phyloP scores from a whole-genome alignment of 1,140 invertebrate species.

The Carcinoscorpius rotundicauda region DNA sequence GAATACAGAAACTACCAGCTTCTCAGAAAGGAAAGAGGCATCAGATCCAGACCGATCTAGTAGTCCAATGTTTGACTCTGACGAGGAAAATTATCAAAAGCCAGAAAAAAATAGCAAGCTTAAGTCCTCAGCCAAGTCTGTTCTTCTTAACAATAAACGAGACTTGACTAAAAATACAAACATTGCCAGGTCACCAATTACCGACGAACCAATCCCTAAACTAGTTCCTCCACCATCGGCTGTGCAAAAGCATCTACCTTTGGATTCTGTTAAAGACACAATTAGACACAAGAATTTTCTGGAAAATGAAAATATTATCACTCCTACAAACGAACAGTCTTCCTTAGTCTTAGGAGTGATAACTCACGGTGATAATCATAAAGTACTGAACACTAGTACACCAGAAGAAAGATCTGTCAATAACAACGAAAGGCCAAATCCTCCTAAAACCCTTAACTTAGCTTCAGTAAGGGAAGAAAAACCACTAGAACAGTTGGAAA shows the following conservation, averaged over 20 bases:
- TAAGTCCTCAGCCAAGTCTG: conserved; percentile 18
- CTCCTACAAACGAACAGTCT: background rate
- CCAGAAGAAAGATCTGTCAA: background rate
- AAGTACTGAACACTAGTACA: background rate
- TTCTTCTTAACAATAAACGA: background rate
- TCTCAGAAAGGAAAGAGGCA: conserved; percentile 23
- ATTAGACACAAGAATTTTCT: background rate
- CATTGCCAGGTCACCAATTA: conserved; percentile 3
- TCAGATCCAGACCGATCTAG: conserved; percentile 69
- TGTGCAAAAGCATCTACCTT: background rate
- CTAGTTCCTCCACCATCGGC: background rate
- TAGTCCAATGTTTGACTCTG: conserved; percentile 89
- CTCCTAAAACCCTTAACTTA: background rate
- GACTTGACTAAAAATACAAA: background rate
- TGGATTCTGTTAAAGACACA: background rate
- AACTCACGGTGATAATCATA: background rate
- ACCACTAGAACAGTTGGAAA: background rate
- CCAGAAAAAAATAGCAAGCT: conserved; percentile 26
- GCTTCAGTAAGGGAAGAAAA: background rate
- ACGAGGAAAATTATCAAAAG: conserved; percentile 45
- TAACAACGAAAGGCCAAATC: background rate
- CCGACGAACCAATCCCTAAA: background rate
- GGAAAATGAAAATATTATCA: background rate
- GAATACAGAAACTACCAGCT: conserved; percentile 8
- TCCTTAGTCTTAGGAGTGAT: too few species aligned